phyloP scores from a whole-genome alignment of 2,797 vertebrate genomes.

The Fratercula arctica region DNA sequence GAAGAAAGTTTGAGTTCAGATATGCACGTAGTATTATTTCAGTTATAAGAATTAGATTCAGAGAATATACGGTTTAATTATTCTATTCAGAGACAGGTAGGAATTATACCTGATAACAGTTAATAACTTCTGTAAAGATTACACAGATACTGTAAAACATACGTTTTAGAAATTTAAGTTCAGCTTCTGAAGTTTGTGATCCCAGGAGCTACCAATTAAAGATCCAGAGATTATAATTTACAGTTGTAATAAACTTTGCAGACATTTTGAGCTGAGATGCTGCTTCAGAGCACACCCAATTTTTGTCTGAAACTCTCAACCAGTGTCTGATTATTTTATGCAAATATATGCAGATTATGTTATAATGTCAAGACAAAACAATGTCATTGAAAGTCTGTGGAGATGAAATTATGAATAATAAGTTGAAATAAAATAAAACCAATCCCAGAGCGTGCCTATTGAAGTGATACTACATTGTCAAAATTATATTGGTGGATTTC shows the following conservation, averaged over 20 bases:
- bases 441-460: not conserved
- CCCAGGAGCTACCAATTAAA: not conserved
- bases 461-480: not conserved
- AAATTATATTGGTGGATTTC: not conserved
- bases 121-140: not conserved
- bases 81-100: not conserved
- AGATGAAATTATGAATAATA: conserved; percentile 33
- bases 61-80: not conserved
- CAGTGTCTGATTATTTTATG: not conserved
- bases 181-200: not conserved
- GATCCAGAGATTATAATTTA: not conserved
- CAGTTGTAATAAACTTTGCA: not conserved
- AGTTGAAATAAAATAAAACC: conserved; percentile 22
- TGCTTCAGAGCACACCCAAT: not conserved
- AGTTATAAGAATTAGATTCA: not conserved
- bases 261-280: not conserved
- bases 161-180: not conserved
- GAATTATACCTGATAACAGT: not conserved
- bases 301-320: not conserved
- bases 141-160: not conserved
- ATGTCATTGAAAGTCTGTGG: not conserved
- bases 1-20: not conserved
- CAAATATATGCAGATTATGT: conserved; percentile 49
- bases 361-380: conserved; percentile 49
- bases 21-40: not conserved